Conservation (phyloP, 1,140 invertebrate species). For the Camponotus vicinus region DNA sequence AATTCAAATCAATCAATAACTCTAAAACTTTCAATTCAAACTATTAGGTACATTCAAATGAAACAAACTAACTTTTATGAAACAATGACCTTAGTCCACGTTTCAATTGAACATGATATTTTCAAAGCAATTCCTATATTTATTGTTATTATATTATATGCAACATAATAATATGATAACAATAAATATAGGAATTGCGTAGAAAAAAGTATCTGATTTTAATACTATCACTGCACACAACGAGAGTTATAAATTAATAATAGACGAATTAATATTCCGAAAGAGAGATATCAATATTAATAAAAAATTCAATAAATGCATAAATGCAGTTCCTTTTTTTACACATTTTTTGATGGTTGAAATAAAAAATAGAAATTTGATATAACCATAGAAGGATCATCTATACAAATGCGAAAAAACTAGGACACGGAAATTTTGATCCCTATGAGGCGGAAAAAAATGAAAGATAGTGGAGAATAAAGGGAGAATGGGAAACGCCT, state of each 20-base stretch:
- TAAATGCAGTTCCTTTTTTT: constrained; percentile 14
- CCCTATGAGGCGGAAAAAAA: constrained; percentile 16
- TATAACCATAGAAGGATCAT: constrained; percentile 26
- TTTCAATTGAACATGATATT: too few species aligned
- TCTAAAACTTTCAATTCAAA: background rate
- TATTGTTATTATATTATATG: background rate
- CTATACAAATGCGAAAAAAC: constrained; percentile 32
- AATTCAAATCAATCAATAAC: too few species aligned
- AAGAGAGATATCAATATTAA: constrained; percentile 39
- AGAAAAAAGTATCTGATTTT: constrained; percentile 22
- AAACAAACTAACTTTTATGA: too few species aligned
- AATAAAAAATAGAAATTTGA: constrained; percentile 49
- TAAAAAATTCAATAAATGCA: constrained; percentile 34
- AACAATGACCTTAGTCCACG: too few species aligned
- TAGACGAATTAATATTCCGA: constrained; percentile 22
- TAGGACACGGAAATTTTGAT: constrained; percentile 31
- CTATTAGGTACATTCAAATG: background rate
- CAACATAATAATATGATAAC: background rate
- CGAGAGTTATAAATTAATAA: constrained; percentile 38
- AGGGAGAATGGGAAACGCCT: background rate
- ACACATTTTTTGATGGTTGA: constrained; percentile 11
- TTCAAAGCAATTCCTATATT: background rate
- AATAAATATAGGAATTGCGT: background rate
- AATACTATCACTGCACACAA: background rate
- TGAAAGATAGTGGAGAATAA: background rate